Conservation (phyloP, 2,797 vertebrate genomes). For the Poeciliopsis paucimaculata region DNA sequence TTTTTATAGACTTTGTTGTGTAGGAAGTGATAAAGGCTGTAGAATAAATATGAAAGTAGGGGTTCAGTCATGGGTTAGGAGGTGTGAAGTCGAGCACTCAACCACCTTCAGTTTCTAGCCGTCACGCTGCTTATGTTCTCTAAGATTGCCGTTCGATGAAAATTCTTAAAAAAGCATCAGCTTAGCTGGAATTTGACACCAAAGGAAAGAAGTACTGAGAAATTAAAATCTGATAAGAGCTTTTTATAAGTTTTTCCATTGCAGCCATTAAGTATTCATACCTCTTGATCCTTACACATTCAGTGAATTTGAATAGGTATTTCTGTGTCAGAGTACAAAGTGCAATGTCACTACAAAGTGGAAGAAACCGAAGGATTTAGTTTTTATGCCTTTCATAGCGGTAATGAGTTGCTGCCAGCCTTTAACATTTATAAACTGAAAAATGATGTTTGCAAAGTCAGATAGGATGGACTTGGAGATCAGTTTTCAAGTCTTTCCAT, state of each 20-base stretch:
- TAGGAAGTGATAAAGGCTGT: conserved; percentile 16
- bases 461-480: not conserved
- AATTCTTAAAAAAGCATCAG: not conserved
- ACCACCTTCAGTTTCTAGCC: conserved; percentile 8
- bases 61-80: conserved; percentile 51
- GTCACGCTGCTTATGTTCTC: not conserved
- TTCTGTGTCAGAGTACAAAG: not conserved
- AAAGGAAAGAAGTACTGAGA: not conserved
- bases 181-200: not conserved
- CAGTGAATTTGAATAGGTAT: not conserved
- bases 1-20: conserved; percentile 21
- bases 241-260: not conserved
- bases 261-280: not conserved
- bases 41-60: conserved; percentile 27
- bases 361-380: not conserved
- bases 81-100: conserved; percentile 7
- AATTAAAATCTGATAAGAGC: not conserved
- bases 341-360: not conserved
- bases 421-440: not conserved
- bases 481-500: not conserved
- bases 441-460: not conserved
- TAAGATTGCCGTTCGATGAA: not conserved
- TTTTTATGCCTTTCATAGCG: not conserved
- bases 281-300: not conserved
- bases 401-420: not conserved